Evolutionary conservation across 2,797 vertebrate genomes (phyloP).

Genomic region (Sebastes dallii): DNA sequence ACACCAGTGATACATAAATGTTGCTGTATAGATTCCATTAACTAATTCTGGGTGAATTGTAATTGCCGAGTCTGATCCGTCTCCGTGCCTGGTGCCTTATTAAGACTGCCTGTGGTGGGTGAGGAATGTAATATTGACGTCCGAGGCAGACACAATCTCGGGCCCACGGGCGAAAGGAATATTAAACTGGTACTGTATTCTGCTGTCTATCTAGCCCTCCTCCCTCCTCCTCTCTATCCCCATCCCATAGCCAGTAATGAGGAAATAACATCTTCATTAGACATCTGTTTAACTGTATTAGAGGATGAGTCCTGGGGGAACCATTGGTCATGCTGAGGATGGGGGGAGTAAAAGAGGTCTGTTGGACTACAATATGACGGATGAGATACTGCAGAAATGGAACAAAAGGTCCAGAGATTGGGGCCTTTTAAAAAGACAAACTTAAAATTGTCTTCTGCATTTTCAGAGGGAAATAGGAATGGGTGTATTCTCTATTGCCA

Average conservation of each 20-base stretch:
- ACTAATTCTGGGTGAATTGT: conserved; percentile 85
- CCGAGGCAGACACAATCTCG: conserved; percentile 85
- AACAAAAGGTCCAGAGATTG: conserved; percentile 64
- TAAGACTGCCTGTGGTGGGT: conserved; percentile 85
- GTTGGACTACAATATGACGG: conserved; percentile 73
- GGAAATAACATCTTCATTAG: conserved; percentile 89
- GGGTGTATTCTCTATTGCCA: conserved; percentile 10
- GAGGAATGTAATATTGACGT: conserved; percentile 86
- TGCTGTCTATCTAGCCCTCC: conserved; percentile 75
- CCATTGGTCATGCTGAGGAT: conserved; percentile 83
- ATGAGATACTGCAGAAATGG: conserved; percentile 56
- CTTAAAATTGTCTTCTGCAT: conserved; percentile 44
- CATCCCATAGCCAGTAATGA: conserved; percentile 84
- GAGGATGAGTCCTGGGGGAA: conserved; percentile 81
- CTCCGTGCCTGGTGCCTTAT: conserved; percentile 82
- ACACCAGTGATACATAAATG: conserved; percentile 81
- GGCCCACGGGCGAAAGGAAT: conserved; percentile 84
- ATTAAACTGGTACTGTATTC: conserved; percentile 84
- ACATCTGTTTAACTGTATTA: conserved; percentile 88
- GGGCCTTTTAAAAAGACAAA: conserved; percentile 53
- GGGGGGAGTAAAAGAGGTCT: conserved; percentile 63
- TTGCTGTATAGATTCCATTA: conserved; percentile 84
- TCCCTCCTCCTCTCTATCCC: conserved; percentile 69
- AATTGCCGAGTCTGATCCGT: conserved; percentile 84
- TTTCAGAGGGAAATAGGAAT: conserved; percentile 26